Evolutionary conservation across 2,888 invertebrate genomes (phyloP), one percentile per base, ranked within the genome.

Genomic region (Acronicta psi): DNA sequence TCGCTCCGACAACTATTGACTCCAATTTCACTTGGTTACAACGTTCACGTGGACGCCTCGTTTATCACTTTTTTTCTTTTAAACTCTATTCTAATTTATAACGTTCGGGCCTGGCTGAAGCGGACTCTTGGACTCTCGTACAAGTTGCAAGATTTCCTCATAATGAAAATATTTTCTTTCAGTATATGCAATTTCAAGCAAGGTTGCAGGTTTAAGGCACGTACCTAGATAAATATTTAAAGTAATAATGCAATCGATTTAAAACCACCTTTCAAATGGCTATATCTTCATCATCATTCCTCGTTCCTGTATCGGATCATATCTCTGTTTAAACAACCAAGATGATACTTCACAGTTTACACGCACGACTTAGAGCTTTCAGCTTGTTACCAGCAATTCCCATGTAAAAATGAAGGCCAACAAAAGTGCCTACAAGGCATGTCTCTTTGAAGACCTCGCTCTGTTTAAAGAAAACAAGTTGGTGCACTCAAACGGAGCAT

Each of bases 401-500:
- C 70, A 73, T 77, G 74, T 80, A 64, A 69, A 69, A 72, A 68
- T 63, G 57, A 77, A 69, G 67, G 62, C 69, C 58, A 81, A 77
- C 75, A 81, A 81, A 71, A 59, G 62, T 49, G 9, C 20, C 20
- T 25, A 74, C 80, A 82, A 76, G 74, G 55, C 66, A 67, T 60
- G 60, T 73, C 76, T 72, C 80, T 81, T 77, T 78, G 79, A 80
- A 80, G 81, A 81, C 71, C 75, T 84, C 81, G 84, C 84, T 87
- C 84, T 92, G 88, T 92, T 92, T 90, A 88, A 88, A 90, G 88
- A 92, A 90, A 90, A 93, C 90, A 92, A 89, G 88, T 89, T 88
- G 86, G 80, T 86, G 80, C 81, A 82, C 89, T 90, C 87, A 88
- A 91, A 89, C 87, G 88, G 84, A 85, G 87, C 88, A 83, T 88